Percentiles rank a stretch among this genome's conserved stretches.
These are phyloP conservation scores for Liposcelis brunnea DNA, from an alignment of 2,888 invertebrate species.

Conservation along the genomic window DNA sequence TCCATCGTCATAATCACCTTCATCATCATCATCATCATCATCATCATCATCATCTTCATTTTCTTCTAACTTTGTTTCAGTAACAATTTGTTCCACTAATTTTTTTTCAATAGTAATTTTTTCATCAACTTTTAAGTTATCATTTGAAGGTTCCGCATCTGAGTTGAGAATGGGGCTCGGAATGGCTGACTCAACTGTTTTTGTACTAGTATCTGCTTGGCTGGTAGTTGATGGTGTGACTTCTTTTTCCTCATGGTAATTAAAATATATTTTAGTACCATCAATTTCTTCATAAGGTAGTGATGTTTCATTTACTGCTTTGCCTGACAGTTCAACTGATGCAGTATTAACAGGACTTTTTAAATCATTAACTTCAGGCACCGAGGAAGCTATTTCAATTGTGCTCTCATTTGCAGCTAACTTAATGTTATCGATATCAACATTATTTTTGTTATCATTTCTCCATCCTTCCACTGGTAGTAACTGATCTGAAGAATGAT, in stretches of 20 bases:
- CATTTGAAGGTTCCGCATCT: no score
- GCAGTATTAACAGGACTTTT: no score
- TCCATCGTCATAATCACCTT: constrained; percentile 10
- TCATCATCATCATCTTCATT: constrained; percentile 15
- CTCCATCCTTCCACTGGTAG: no score
- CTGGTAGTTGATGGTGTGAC: background rate
- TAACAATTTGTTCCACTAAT: constrained; percentile 5
- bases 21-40: constrained; percentile 13
- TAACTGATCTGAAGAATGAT: no score
- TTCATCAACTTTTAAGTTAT: no score
- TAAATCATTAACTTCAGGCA: no score
- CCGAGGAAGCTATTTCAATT: no score
- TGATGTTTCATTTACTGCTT: constrained; percentile 21
- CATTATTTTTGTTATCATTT: no score
- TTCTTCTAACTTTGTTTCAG: constrained; percentile 10
- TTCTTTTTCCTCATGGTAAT: constrained; percentile 7
- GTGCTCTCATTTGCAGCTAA: no score
- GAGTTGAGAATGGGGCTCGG: background rate
- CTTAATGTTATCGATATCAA: no score
- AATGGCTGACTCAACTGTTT: background rate
- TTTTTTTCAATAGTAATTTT: background rate
- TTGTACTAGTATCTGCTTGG: background rate
- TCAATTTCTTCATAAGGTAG: constrained; percentile 35
- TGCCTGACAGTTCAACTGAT: no score
- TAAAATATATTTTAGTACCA: constrained; percentile 43